Percentiles rank a stretch among this genome's conserved stretches.
These are phyloP conservation scores for Ara ararauna DNA, from an alignment of 2,797 vertebrate species.

Conservation along the genomic window DNA sequence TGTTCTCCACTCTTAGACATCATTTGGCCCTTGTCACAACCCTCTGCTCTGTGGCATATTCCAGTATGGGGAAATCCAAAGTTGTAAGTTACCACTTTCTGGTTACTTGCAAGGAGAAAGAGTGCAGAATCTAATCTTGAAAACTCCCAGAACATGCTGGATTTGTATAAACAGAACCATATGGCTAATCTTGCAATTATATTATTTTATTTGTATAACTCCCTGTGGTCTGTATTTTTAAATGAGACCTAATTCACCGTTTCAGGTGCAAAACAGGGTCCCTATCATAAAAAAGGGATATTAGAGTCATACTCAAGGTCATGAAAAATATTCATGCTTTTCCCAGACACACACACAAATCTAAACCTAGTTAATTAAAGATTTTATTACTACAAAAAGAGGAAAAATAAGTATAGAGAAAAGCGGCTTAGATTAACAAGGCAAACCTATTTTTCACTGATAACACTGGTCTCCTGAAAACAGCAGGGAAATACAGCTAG, in stretches of 20 bases:
- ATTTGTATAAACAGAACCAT: background rate
- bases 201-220: background rate
- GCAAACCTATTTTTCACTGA: background rate
- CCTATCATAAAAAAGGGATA: background rate
- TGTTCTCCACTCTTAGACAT: background rate
- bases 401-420: background rate
- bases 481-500: background rate
- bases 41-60: background rate
- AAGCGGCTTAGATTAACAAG: background rate
- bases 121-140: background rate
- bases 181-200: background rate
- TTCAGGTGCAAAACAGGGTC: background rate
- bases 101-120: background rate
- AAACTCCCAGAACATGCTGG: background rate
- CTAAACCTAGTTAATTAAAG: background rate
- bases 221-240: background rate
- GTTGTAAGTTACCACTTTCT: background rate
- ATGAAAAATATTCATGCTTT: background rate
- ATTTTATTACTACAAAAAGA: background rate
- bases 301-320: background rate
- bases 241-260: background rate
- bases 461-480: background rate
- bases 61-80: background rate
- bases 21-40: background rate
- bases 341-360: background rate